Evolutionary conservation across 2,797 vertebrate genomes (phyloP).

Genomic region (Molossus alvarezi): DNA sequence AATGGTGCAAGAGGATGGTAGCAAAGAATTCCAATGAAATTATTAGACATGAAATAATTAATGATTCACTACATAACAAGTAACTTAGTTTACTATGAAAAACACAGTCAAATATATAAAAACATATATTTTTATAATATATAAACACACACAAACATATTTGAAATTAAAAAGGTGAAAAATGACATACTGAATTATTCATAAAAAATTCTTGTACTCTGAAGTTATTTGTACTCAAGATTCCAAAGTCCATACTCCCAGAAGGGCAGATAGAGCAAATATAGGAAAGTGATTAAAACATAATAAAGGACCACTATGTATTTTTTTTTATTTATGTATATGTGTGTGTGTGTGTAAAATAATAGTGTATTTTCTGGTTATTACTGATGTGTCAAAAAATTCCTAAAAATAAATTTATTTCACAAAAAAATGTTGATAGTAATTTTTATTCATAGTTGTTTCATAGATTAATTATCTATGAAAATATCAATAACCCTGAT

Average conservation of each 20-base stretch:
- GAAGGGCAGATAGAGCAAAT: background rate
- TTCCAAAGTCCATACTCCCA: background rate
- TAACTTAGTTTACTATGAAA: background rate
- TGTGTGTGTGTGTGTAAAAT: background rate
- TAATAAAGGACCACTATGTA: background rate
- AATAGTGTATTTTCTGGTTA: background rate
- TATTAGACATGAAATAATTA: background rate
- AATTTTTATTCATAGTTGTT: background rate
- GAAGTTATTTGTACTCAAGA: background rate
- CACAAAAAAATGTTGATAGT: background rate
- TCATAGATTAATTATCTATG: background rate
- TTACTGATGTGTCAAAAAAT: background rate
- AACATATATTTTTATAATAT: background rate
- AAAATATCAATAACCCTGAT: background rate
- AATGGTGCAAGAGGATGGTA: background rate
- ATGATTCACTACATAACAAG: background rate
- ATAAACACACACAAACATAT: background rate
- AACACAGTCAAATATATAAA: background rate
- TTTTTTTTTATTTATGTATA: too few species aligned
- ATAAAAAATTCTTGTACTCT: background rate
- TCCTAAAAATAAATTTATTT: background rate
- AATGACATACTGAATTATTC: conserved; percentile 8
- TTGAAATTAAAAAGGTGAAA: conserved; percentile 57
- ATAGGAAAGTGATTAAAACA: background rate
- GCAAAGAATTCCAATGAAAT: background rate